Evolutionary conservation across 2,888 invertebrate species (phyloP).

Genomic region (Acrobasis suavella): DNA sequence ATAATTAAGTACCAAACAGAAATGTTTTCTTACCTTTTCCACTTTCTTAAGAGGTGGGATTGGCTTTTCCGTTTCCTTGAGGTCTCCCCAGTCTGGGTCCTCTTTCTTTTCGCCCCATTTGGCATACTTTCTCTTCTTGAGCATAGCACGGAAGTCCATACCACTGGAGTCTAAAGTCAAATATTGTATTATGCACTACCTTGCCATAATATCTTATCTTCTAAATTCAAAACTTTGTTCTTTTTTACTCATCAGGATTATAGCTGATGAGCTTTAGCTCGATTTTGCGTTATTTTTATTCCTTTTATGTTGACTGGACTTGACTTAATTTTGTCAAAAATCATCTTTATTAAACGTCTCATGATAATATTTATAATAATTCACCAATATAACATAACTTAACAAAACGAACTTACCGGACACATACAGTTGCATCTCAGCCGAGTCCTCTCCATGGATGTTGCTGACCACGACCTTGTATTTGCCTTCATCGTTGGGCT

Average conservation of each 20-base stretch:
- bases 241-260: no score
- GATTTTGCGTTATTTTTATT: no score
- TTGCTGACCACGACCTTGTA: conserved; percentile 97
- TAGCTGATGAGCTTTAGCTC: no score
- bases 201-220: neutral
- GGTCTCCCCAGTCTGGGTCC: conserved; percentile 95
- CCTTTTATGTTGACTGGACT: no score
- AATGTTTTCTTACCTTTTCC: conserved; percentile 88
- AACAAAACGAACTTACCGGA: conserved; percentile 85
- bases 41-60: conserved; percentile 94
- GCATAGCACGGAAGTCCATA: conserved; percentile 99
- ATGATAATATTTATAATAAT: neutral
- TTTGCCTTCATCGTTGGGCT: conserved; percentile 98
- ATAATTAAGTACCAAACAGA: neutral
- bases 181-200: neutral
- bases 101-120: conserved; percentile 96
- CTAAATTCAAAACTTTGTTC: no score
- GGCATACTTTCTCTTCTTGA: conserved; percentile 97
- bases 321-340: no score
- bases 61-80: conserved; percentile 95
- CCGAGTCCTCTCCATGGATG: conserved; percentile 96
- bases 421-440: conserved; percentile 97
- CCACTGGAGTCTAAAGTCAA: conserved; percentile 91
- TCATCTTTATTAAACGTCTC: neutral
- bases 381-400: neutral